Evolutionary conservation across 1,140 invertebrate species (phyloP).

Genomic region (Bombus pyrosoma): DNA sequence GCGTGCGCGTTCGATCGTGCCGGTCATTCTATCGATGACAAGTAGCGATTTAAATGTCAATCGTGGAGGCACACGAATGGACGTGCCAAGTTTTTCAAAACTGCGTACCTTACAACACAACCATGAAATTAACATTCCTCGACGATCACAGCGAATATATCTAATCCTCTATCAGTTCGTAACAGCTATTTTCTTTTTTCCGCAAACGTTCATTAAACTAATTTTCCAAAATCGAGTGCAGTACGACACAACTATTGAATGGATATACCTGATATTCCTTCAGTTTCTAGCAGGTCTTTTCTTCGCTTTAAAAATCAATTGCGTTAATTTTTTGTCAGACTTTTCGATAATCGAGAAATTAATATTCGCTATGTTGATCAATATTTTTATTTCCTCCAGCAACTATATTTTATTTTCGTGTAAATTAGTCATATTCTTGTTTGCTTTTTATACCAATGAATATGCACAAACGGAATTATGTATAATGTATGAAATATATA

Average conservation of each 20-base stretch:
- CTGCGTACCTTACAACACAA: not conserved
- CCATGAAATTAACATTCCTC: not conserved
- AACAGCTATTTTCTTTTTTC: not conserved
- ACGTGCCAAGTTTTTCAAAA: constrained; percentile 24
- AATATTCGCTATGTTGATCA: too few relatives aligned
- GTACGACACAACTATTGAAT: not conserved
- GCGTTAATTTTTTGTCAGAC: not conserved
- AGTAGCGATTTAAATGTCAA: constrained; percentile 33
- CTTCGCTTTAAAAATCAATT: not conserved
- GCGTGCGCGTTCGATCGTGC: constrained; percentile 45
- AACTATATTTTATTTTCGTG: too few relatives aligned
- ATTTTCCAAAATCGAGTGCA: not conserved
- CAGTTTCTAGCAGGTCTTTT: not conserved
- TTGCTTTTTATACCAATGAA: too few relatives aligned
- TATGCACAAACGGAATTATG: too few relatives aligned
- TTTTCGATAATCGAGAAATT: too few relatives aligned
- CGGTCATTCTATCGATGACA: constrained; percentile 42
- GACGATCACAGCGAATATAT: too few relatives aligned
- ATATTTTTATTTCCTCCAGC: too few relatives aligned
- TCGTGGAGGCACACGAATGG: constrained; percentile 31
- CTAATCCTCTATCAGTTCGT: not conserved
- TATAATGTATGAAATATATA: too few relatives aligned
- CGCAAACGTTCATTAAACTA: not conserved
- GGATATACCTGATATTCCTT: not conserved
- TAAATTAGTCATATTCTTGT: too few relatives aligned